Base-by-base conservation (phyloP, 2,113 vertebrate species). In the Gallinago jamesoni region DNA sequence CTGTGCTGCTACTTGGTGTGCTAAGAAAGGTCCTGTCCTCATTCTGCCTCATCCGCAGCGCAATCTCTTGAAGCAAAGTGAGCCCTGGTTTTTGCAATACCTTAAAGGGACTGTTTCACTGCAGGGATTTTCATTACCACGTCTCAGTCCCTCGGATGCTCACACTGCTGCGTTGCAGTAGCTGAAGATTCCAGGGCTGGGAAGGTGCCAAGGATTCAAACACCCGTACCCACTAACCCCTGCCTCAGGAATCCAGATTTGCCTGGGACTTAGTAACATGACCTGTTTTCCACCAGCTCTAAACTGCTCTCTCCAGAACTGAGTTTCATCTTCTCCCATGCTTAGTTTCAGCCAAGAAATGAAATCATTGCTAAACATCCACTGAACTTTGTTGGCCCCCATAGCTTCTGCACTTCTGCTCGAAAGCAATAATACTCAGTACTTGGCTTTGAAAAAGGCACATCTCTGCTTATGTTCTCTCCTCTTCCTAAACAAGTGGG, bases 241-340 rank as follows among this genome's bases (percentile, higher is more conserved):
- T 89, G 80, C 80, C 80, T 87, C 60, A 94, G 93, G 89, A 95
- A 92, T 95, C 35, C 56, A 84, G 24, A 67, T 93, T 93, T 89
- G 84, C 62, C 41, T 16, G 47, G 47, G 66, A 67, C 74, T 96
- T 89, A 87, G 93, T 94, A 96, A 92, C 52, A 91, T 55, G 91
- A 94, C 93, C 94, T 94, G 86, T 93, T 96, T 97, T 92, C 66
- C 68, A 94, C 12, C 56, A 93, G 80, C 86, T 94, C 80, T 47
- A 35, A 89, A 90, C 39, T 69, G 14, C 60, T 89, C 33, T 48
- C 52, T 89, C 68, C 64, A 91, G 73, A 92, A 69, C 33, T 10
- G n/a, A 89, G 57, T 86, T 92, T 95, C 80, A 41, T 70, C 89
- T 96, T 74, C 85, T 96, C 64, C 60, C 41, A 48, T 64, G 56